phyloP scores from a whole-genome alignment of 2,797 vertebrate genomes.

The Peromyscus eremicus region DNA sequence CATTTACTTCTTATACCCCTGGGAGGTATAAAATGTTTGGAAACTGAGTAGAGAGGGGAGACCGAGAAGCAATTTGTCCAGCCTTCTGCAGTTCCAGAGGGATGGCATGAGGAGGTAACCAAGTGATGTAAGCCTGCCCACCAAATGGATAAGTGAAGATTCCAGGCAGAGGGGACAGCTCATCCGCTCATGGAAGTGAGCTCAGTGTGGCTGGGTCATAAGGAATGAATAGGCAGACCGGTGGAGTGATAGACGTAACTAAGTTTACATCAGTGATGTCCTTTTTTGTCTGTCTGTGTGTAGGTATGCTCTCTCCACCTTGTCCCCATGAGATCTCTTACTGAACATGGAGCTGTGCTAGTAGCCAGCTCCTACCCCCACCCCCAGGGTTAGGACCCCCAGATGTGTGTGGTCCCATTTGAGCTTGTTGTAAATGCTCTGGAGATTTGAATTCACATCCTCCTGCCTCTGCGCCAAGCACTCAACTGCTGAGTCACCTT shows the following conservation, averaged over 20 bases:
- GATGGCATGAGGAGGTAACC: neutral
- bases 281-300: neutral
- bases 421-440: neutral
- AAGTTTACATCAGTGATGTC: neutral
- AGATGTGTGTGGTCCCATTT: neutral
- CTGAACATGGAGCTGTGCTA: neutral
- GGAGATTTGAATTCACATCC: neutral
- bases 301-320: neutral
- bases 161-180: constrained; percentile 11
- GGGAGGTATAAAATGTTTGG: neutral
- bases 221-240: neutral
- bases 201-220: neutral
- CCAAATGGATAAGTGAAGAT: neutral
- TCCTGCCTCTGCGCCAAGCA: neutral
- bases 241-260: neutral
- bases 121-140: neutral
- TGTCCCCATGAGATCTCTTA: neutral
- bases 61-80: neutral
- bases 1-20: neutral
- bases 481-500: neutral
- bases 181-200: neutral
- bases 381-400: neutral
- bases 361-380: no score
- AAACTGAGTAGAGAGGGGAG: neutral
- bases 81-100: neutral